Conservation (phyloP, 2,797 vertebrate genomes). For the Malurus leucopterus region DNA sequence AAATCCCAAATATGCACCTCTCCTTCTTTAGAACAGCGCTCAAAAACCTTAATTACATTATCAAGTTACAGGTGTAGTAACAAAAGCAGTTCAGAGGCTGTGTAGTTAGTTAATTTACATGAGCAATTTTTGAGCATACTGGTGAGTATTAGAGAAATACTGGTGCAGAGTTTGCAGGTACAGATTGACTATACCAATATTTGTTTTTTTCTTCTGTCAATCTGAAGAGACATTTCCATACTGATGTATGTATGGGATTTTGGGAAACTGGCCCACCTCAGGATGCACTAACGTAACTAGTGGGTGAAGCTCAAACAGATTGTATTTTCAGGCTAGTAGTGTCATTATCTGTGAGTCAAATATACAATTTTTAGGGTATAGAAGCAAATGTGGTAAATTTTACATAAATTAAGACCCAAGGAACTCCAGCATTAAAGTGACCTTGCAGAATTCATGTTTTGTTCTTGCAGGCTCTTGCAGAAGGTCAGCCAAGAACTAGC, state of each 20-base stretch:
- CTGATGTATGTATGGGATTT: neutral
- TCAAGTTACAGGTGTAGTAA: neutral
- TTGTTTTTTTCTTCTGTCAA: neutral
- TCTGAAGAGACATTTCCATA: neutral
- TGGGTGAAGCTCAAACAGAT: neutral
- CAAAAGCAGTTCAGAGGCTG: neutral
- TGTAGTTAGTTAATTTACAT: neutral
- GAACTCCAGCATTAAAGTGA: neutral
- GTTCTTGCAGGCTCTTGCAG: slow-evolving; percentile 79
- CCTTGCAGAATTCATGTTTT: neutral
- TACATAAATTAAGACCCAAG: neutral
- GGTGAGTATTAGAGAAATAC: neutral
- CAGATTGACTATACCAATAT: neutral
- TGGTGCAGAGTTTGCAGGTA: neutral
- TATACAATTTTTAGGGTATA: neutral
- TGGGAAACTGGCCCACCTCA: neutral
- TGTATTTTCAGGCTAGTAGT: neutral
- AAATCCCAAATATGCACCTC: accelerated
- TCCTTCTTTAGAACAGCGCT: neutral
- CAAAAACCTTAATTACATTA: neutral
- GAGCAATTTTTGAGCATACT: neutral
- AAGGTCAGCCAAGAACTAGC: slow-evolving; percentile 86
- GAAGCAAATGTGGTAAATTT: neutral
- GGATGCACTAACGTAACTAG: neutral
- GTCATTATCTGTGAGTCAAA: neutral